phyloP scores from a whole-genome alignment of 2,888 invertebrate species.

The Brachyopa scutellaris region DNA sequence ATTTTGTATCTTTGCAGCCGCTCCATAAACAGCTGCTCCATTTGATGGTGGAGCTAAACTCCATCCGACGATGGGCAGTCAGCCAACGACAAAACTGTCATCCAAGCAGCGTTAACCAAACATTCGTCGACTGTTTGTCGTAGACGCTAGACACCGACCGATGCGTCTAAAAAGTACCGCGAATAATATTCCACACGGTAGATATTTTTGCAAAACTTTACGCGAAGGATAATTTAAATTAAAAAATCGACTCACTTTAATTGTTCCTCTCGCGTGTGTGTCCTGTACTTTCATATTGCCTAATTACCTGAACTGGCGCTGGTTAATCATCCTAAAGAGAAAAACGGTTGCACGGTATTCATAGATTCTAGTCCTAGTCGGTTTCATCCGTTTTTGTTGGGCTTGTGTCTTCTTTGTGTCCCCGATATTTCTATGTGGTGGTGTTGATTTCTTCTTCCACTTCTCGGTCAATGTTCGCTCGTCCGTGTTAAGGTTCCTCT shows the following conservation, averaged over 20 bases:
- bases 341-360: too few relatives aligned
- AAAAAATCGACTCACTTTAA: too few relatives aligned
- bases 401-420: background rate
- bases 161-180: conserved; percentile 17
- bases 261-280: background rate
- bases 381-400: background rate
- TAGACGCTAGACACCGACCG: conserved; percentile 2
- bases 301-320: conserved; percentile 1
- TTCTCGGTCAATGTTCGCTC: conserved; percentile 20
- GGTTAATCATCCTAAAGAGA: background rate
- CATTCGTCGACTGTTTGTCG: conserved; percentile 50
- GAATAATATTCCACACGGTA: background rate
- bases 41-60: conserved; percentile 1
- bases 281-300: background rate
- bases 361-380: background rate
- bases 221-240: background rate
- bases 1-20: too few relatives aligned
- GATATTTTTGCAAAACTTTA: conserved; percentile 8
- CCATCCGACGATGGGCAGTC: too few relatives aligned
- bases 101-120: conserved; percentile 26
- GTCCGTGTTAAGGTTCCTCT: conserved; percentile 7
- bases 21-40: background rate
- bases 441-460: background rate
- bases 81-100: conserved; percentile 31
- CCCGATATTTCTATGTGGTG: background rate